Conservation (phyloP, 2,113 vertebrate genomes). For the Paramisgurnus dabryanus region DNA sequence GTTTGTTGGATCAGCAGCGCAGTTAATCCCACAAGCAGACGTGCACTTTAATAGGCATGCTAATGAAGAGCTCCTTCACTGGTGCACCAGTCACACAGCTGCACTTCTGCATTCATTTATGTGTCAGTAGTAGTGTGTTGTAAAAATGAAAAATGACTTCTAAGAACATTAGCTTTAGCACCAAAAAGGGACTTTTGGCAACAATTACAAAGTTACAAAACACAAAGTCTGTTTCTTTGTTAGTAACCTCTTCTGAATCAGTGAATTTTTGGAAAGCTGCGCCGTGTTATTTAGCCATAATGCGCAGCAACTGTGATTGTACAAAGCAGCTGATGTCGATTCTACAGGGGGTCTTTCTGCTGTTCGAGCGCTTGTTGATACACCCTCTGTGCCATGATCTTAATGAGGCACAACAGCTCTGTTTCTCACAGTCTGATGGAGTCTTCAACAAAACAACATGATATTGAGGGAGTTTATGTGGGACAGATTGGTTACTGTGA, state of each 20-base stretch:
- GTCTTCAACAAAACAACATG: not conserved
- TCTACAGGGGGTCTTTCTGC: slow-evolving; percentile 12
- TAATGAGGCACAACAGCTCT: slow-evolving; percentile 30
- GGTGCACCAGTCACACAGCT: slow-evolving; percentile 20
- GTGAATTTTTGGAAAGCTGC: slow-evolving; percentile 6
- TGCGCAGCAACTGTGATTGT: slow-evolving; percentile 6
- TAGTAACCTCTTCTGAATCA: not conserved
- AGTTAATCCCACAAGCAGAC: slow-evolving; percentile 1
- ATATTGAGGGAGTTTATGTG: not conserved
- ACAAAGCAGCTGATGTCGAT: slow-evolving; percentile 27
- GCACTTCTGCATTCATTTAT: not conserved
- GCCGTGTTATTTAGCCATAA: not conserved
- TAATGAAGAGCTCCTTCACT: slow-evolving; percentile 28
- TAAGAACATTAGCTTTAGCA: not conserved
- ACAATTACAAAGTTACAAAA: slow-evolving; percentile 6
- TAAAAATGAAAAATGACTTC: not conserved
- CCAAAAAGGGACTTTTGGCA: not conserved
- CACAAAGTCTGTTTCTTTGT: not conserved
- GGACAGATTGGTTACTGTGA: not conserved
- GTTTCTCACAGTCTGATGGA: not conserved
- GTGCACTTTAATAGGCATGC: slow-evolving; percentile 33
- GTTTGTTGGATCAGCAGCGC: slow-evolving; percentile 12
- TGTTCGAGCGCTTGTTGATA: slow-evolving; percentile 5
- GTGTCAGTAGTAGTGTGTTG: not conserved
- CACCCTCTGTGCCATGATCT: slow-evolving; percentile 4